Conservation (phyloP, 2,888 invertebrate species). For the Drosophila mulleri region DNA sequence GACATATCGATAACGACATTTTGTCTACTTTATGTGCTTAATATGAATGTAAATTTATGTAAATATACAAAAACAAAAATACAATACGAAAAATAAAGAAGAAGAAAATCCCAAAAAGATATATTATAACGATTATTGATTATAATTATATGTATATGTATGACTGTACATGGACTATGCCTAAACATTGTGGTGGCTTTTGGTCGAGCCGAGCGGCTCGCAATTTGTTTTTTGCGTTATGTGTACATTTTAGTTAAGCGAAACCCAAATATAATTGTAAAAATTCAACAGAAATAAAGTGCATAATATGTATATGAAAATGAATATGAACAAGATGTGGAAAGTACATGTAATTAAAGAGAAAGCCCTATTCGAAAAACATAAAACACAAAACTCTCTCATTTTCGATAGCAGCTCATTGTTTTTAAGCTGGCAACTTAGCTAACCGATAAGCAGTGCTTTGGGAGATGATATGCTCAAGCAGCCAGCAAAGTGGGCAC, state of each 20-base stretch:
- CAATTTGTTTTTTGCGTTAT: slow-evolving; percentile 62
- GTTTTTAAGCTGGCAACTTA: slow-evolving; percentile 40
- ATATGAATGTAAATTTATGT: slow-evolving; percentile 75
- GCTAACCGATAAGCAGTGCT: slow-evolving; percentile 27
- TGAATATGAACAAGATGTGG: slow-evolving; percentile 12
- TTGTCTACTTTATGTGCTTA: slow-evolving; percentile 58
- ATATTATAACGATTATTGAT: slow-evolving; percentile 39
- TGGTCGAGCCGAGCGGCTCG: slow-evolving; percentile 36
- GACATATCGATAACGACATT: slow-evolving; percentile 26
- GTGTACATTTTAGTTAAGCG: slow-evolving; percentile 74
- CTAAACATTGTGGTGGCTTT: slow-evolving; percentile 64
- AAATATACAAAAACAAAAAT: slow-evolving; percentile 52
- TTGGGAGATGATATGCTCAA: slow-evolving; percentile 24
- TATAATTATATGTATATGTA: slow-evolving; percentile 53
- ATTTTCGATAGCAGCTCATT: slow-evolving; percentile 34
- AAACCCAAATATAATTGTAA: slow-evolving; percentile 64
- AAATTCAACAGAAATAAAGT: slow-evolving; percentile 32
- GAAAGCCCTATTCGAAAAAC: slow-evolving; percentile 55
- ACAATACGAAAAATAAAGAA: neutral
- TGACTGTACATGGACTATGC: slow-evolving; percentile 62
- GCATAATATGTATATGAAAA: slow-evolving; percentile 29
- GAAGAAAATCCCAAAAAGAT: slow-evolving; percentile 22
- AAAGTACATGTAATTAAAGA: slow-evolving; percentile 58
- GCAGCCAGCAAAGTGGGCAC: slow-evolving; percentile 12
- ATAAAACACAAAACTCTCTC: slow-evolving; percentile 25